These are phyloP conservation scores for Channallabes apus DNA, from an alignment of 2,797 vertebrate species.

Conservation along the genomic window DNA sequence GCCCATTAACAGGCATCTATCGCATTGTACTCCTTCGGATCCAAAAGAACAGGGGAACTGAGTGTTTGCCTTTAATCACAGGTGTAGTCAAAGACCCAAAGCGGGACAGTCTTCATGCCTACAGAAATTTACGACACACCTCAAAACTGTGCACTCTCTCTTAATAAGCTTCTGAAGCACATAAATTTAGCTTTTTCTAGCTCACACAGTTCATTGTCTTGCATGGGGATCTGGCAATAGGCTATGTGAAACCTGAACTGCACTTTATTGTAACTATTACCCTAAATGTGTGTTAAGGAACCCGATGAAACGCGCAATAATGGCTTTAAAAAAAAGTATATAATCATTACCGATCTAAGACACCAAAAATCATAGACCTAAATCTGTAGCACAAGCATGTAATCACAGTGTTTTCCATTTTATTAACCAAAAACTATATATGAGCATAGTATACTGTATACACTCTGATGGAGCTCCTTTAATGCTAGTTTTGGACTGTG, in stretches of 20 bases:
- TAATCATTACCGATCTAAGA: background rate
- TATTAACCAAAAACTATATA: background rate
- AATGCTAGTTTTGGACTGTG: background rate
- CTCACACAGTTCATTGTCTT: conserved; percentile 6
- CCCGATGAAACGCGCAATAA: background rate
- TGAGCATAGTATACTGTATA: background rate
- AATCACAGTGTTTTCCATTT: background rate
- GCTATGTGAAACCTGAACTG: background rate
- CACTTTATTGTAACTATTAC: background rate
- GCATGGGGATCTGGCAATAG: background rate
- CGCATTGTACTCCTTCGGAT: conserved; percentile 85
- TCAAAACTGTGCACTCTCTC: conserved; percentile 85
- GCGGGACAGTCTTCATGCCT: conserved; percentile 76
- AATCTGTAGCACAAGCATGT: background rate
- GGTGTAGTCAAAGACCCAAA: conserved; percentile 79
- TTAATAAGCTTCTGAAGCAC: conserved; percentile 46
- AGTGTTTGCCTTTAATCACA: conserved; percentile 76
- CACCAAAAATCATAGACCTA: background rate
- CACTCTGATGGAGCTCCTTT: background rate
- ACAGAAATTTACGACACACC: conserved; percentile 81
- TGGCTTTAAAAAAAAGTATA: background rate
- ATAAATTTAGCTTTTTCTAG: background rate
- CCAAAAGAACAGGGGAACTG: conserved; percentile 79
- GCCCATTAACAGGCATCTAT: conserved; percentile 83
- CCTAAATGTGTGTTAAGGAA: background rate